These are phyloP conservation scores for Resseliella maxima DNA, from an alignment of 2,888 invertebrate species.

Conservation along the genomic window DNA sequence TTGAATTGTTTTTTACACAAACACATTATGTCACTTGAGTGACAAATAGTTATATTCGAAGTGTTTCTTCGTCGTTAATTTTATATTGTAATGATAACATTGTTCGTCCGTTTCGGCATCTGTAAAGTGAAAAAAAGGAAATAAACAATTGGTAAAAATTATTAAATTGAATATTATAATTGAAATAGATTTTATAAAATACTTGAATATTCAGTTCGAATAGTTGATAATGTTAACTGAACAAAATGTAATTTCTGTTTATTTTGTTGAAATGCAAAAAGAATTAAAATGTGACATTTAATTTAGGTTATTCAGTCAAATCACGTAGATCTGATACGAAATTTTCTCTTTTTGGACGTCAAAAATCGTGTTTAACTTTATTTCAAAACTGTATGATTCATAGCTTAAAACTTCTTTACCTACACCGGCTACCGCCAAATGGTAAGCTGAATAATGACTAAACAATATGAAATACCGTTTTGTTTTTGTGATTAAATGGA, in stretches of 20 bases:
- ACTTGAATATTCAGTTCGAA: too few species aligned
- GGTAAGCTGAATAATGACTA: neutral
- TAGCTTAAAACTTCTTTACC: neutral
- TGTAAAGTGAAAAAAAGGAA: neutral
- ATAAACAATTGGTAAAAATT: neutral
- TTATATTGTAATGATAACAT: neutral
- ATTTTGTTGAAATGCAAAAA: neutral
- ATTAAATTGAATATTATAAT: neutral
- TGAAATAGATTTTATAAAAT: neutral
- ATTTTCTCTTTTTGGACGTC: neutral
- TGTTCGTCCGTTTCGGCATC: constrained; percentile 11
- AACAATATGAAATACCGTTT: neutral
- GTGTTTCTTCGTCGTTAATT: neutral
- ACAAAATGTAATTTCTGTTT: too few species aligned
- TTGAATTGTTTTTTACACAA: too few species aligned
- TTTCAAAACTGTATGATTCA: neutral
- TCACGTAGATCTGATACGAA: constrained; percentile 14
- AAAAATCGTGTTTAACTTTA: neutral
- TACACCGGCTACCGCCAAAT: neutral
- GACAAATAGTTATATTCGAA: neutral
- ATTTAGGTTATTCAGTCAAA: neutral
- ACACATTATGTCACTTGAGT: too few species aligned
- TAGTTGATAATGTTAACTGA: too few species aligned
- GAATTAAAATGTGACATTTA: neutral
- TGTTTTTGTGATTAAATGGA: too few species aligned